Base-by-base conservation (phyloP, 2,888 invertebrate genomes). In the Furcula furcula region DNA sequence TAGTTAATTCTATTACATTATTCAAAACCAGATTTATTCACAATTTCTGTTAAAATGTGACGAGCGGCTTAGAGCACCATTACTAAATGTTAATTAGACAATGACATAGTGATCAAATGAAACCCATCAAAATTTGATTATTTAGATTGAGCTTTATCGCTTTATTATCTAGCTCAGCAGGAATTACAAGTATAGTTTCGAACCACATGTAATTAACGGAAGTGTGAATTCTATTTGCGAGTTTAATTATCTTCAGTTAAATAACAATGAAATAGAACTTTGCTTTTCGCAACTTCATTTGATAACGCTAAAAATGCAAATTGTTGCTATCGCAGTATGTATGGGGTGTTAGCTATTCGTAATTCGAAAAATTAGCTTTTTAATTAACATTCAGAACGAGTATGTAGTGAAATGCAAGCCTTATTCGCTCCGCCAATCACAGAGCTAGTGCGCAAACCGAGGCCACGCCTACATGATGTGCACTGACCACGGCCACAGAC, bases 331-430 rank as follows among this genome's bases (percentile, higher is more conserved):
- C 33, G 26, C 40, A 36, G 46, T 49, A 36, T 36, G 35, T 29
- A 35, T n/a, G n/a, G n/a, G 27, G 28, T 27, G 38, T 39, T 29
- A 31, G 36, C 36, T 26, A 37, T 38, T 37, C 40, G 46, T 49
- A 56, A 49, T 49, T 49, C 38, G 33, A 58, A 63, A 65, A 65
- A 60, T 63, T 61, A 47, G 55, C 50, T 48, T 31, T 44, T 35
- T 59, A 59, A 69, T 84, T 81, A 77, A 63, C 62, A 85, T 71
- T 78, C 81, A 44, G 42, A 65, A 60, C 69, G 65, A 67, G 71
- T 68, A 59, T 54, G 46, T 60, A 70, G 81, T 76, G 81, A 84
- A 84, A 85, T 84, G 83, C 81, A 79, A 73, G 70, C 76, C 70
- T 75, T 76, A 65, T 65, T 38, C 38, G 42, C 53, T 61, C 65